Percentiles rank a stretch among this genome's conserved stretches.
phyloP scores from a whole-genome alignment of 2,113 vertebrate species.

The Nicator chloris region DNA sequence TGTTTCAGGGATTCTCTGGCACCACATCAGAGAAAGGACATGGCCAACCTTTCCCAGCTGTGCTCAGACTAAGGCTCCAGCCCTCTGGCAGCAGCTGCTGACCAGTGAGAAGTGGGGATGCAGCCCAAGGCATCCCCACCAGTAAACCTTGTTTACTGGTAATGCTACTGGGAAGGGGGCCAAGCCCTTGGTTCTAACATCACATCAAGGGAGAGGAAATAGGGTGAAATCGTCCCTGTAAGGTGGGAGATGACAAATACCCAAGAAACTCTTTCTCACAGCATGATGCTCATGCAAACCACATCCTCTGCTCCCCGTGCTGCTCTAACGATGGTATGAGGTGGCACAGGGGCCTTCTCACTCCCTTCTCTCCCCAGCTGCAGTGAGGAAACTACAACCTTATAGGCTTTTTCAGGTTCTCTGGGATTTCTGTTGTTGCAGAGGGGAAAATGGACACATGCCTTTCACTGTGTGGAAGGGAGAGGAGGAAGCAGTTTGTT shows the following conservation, averaged over 20 bases:
- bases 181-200: background rate
- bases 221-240: rapidly evolving
- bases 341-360: rapidly evolving
- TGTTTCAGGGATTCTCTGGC: background rate
- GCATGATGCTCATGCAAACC: background rate
- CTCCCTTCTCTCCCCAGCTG: rapidly evolving
- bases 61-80: background rate
- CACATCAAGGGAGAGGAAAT: background rate
- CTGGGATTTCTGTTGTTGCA: background rate
- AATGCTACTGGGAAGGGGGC: background rate
- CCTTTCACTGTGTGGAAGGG: background rate
- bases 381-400: background rate
- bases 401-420: background rate
- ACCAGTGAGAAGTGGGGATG: background rate
- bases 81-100: background rate
- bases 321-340: background rate
- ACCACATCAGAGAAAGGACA: background rate
- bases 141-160: background rate
- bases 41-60: background rate
- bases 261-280: background rate
- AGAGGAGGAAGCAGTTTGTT: background rate
- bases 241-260: background rate
- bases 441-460: rapidly evolving
- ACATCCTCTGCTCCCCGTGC: slow-evolving; percentile 11
- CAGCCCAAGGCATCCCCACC: background rate